Percentiles rank a stretch among this genome's conserved stretches.
These are phyloP conservation scores for Austrolebias charrua DNA, from an alignment of 2,797 vertebrate genomes.

Conservation along the genomic window DNA sequence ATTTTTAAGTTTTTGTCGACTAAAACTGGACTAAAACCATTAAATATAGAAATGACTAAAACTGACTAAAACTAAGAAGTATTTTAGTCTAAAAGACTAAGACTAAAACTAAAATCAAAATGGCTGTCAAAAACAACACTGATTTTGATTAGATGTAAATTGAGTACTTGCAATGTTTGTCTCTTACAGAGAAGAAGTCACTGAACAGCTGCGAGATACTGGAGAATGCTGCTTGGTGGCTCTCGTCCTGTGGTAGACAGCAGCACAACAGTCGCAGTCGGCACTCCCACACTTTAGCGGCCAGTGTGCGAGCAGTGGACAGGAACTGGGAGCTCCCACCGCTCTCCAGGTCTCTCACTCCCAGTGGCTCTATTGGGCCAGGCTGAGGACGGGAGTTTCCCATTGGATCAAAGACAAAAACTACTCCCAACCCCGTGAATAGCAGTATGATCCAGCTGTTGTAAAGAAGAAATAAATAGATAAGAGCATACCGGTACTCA, in stretches of 20 bases:
- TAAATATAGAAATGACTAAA: too few species aligned
- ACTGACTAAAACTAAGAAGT: too few species aligned
- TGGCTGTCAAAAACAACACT: too few species aligned
- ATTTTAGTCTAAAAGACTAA: too few species aligned
- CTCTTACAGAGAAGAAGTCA: constrained; percentile 88
- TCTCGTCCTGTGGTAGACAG: constrained; percentile 89
- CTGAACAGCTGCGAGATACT: constrained; percentile 90
- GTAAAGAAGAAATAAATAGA: neutral
- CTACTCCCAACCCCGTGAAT: constrained; percentile 82
- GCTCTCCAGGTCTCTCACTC: constrained; percentile 82
- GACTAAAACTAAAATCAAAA: too few species aligned
- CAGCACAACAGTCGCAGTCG: constrained; percentile 91
- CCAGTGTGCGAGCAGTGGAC: constrained; percentile 85
- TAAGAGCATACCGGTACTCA: neutral
- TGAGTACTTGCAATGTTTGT: fast-evolving
- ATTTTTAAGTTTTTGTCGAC: too few species aligned
- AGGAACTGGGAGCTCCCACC: constrained; percentile 85
- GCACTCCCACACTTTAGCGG: constrained; percentile 90
- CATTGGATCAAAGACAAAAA: constrained; percentile 93
- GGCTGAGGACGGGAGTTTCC: constrained; percentile 76
- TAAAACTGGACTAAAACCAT: too few species aligned
- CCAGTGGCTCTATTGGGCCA: constrained; percentile 30
- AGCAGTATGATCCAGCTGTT: constrained; percentile 93
- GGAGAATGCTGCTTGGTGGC: constrained; percentile 88
- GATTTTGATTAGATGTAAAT: neutral